Conservation (phyloP, 2,888 invertebrate species). For the Erannis defoliaria region DNA sequence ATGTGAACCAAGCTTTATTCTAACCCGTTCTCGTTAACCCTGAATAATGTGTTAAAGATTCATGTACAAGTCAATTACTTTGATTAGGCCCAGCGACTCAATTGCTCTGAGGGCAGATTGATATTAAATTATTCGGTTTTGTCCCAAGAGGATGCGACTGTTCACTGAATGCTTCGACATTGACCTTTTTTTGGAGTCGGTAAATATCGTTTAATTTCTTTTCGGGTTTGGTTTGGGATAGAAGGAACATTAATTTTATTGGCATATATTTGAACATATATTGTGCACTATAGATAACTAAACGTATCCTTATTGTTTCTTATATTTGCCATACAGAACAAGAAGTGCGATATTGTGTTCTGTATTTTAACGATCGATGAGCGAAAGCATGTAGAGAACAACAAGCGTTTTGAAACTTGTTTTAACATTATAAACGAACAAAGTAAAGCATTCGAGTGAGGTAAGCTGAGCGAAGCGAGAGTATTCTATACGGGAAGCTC, state of each 20-base stretch:
- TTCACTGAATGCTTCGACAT: constrained; percentile 22
- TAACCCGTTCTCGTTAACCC: not conserved
- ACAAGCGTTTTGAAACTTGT: no score
- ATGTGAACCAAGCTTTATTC: not conserved
- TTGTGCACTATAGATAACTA: no score
- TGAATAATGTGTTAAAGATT: constrained; percentile 19
- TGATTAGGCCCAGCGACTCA: constrained; percentile 34
- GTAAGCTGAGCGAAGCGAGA: no score
- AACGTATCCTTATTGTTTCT: no score
- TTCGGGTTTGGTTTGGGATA: not conserved
- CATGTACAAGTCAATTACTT: constrained; percentile 30
- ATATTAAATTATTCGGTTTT: constrained; percentile 35
- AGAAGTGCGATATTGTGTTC: no score
- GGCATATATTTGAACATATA: not conserved
- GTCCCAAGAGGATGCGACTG: constrained; percentile 25
- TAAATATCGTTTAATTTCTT: constrained; percentile 21
- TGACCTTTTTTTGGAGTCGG: constrained; percentile 33
- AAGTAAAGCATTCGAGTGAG: no score
- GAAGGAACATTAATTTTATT: not conserved
- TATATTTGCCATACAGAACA: no score
- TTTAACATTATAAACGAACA: not conserved
- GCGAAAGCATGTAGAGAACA: no score
- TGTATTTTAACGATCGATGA: no score
- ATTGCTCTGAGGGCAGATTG: constrained; percentile 23
- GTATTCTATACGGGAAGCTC: no score